phyloP scores from a whole-genome alignment of 2,888 invertebrate species.

The Sesia bembeciformis region DNA sequence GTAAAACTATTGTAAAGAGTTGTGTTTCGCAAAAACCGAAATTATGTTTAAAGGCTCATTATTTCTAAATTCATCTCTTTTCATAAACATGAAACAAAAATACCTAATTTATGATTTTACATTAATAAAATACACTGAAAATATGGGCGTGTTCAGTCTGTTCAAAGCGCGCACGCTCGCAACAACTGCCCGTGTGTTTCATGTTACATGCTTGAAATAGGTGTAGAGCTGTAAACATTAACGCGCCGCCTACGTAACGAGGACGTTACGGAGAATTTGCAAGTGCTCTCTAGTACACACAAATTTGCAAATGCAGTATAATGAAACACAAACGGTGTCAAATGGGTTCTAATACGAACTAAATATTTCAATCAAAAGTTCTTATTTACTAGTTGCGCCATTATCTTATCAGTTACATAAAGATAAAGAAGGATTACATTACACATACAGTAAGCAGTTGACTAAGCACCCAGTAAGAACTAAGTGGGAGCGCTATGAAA shows the following conservation, averaged over 20 bases:
- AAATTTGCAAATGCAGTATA: conserved; percentile 26
- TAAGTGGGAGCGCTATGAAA: not conserved
- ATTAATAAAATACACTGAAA: too few species aligned
- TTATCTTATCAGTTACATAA: not conserved
- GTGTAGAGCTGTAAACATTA: conserved; percentile 31
- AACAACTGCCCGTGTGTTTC: conserved; percentile 12
- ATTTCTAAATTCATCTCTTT: too few species aligned
- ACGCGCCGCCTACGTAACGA: conserved; percentile 40
- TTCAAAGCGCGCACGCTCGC: not conserved
- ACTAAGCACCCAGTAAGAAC: not conserved
- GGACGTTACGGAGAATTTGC: conserved; percentile 44
- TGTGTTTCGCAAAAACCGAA: too few species aligned
- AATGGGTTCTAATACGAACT: not conserved
- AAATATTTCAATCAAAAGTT: not conserved
- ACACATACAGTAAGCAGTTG: not conserved
- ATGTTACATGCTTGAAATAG: conserved; percentile 21
- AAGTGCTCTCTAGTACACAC: not conserved
- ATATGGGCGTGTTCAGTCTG: too few species aligned
- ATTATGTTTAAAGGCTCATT: too few species aligned
- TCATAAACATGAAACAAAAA: too few species aligned
- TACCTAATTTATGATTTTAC: too few species aligned
- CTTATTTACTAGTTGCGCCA: not conserved
- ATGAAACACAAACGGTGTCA: not conserved
- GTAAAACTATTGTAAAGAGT: too few species aligned
- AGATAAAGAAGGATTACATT: not conserved